phyloP scores from a whole-genome alignment of 1,140 invertebrate species.

The Cyphomyrmex costatus region DNA sequence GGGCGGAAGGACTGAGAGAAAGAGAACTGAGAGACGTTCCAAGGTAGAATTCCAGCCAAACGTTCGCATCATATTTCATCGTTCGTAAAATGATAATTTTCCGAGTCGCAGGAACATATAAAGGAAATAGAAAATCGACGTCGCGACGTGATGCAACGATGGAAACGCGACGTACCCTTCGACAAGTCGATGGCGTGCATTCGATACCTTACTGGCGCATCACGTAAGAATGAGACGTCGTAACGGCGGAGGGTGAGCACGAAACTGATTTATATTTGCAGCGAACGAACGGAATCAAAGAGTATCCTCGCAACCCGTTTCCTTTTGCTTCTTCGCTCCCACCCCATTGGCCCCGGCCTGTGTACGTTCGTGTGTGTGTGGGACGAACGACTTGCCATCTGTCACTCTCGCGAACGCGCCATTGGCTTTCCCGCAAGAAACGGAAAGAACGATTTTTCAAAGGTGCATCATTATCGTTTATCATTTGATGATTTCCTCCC shows the following conservation, averaged over 20 bases:
- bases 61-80: slow-evolving; percentile 49
- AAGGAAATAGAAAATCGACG: slow-evolving; percentile 49
- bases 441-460: slow-evolving; percentile 53
- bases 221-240: slow-evolving; percentile 53
- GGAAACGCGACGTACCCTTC: slow-evolving; percentile 37
- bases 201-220: slow-evolving; percentile 48
- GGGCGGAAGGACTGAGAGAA: neutral
- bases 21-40: neutral
- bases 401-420: slow-evolving; percentile 59
- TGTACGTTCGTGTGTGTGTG: too few species aligned
- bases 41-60: slow-evolving; percentile 33
- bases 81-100: slow-evolving; percentile 60
- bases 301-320: slow-evolving; percentile 47
- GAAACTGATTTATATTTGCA: slow-evolving; percentile 61
- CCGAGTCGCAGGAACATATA: slow-evolving; percentile 46
- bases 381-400: slow-evolving; percentile 55
- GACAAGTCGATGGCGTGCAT: slow-evolving; percentile 45
- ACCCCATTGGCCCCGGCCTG: neutral
- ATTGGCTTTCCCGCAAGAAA: slow-evolving; percentile 59
- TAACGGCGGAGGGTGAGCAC: slow-evolving; percentile 34
- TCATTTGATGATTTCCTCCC: slow-evolving; percentile 59
- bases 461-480: slow-evolving; percentile 61
- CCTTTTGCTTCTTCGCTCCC: slow-evolving; percentile 1
- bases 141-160: slow-evolving; percentile 52
- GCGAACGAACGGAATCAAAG: slow-evolving; percentile 41